Evolutionary conservation across 2,113 vertebrate genomes (phyloP), one percentile per base, ranked within the genome.

Genomic region (Ctenomys sociabilis): DNA sequence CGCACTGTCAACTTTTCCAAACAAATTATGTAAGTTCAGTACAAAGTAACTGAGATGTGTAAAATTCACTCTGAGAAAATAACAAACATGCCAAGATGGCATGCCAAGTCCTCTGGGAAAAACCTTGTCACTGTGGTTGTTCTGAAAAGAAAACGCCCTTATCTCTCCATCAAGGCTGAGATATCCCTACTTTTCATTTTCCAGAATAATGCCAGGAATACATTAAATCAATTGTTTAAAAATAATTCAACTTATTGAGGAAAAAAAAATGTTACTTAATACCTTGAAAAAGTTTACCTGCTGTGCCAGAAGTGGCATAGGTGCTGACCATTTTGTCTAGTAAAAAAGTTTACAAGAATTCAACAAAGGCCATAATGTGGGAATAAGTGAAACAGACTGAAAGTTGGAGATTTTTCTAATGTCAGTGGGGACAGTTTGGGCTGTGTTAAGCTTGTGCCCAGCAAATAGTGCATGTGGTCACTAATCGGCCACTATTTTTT

Each of bases 151-250:
- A 95, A 90, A 78, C 40, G 83, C 0, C 37, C 16, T 35, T n/a
- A 3, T 37, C 40, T 63, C 63, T 88, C n/a, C 52, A 40, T 2
- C 17, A 35, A 81, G 61, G 84, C 13, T 81, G 32, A 89, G 89
- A 86, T 4, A n/a, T 12, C 49, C 24, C 5, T 52, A 32, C 28
- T 37, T 43, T 70, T 63, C n/a, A 45, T 57, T 45, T 16, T 78
- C 49, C 63, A 85, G 40, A 72, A 94, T 43, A 78, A 93, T 54
- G 68, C 54, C 49, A 94, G 77, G 9, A 82, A 90, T 9, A 86
- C 11, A 92, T 80, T 37, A 63, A 52, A 82, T 92, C 40, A 85
- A 70, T 57, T 85, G 85, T 24, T 24, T 22, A 64, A 28, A 59
- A 75, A 63, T 0, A 80, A 43, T 37, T 84, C 45, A 87, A 52